Conservation (phyloP, 2,888 invertebrate genomes). For the Drosophila affinis region DNA sequence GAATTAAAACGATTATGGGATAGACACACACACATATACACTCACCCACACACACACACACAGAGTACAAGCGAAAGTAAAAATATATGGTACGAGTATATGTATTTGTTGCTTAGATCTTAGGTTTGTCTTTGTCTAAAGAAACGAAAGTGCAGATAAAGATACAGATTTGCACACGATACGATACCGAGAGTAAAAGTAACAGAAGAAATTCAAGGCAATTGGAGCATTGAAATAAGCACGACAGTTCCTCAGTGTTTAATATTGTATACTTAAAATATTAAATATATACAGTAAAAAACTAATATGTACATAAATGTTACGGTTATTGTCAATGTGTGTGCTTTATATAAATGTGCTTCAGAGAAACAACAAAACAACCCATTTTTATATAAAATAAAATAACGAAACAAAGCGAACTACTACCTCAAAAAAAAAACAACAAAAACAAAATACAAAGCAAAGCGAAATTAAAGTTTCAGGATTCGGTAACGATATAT, state of each 20-base stretch:
- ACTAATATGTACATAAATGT: conserved; percentile 51
- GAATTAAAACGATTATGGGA: conserved; percentile 25
- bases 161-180: conserved; percentile 11
- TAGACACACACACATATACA: conserved; percentile 23
- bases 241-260: conserved; percentile 81
- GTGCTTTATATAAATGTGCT: conserved; percentile 82
- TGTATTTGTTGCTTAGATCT: conserved; percentile 48
- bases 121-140: conserved; percentile 63
- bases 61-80: conserved; percentile 71
- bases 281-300: conserved; percentile 32
- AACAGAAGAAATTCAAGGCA: conserved; percentile 42
- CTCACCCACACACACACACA: conserved; percentile 33
- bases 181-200: conserved; percentile 36
- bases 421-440: conserved; percentile 70
- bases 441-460: conserved; percentile 29
- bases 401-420: conserved; percentile 65
- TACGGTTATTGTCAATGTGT: conserved; percentile 79
- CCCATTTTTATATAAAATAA: conserved; percentile 52
- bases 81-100: conserved; percentile 23
- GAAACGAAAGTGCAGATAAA: conserved; percentile 32
- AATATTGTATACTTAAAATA: conserved; percentile 56
- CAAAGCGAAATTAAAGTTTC: conserved; percentile 59
- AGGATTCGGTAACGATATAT: conserved; percentile 53
- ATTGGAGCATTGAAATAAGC: conserved; percentile 70
- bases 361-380: conserved; percentile 55